Percentiles rank a stretch among this genome's conserved stretches.
These are phyloP conservation scores for Spea bombifrons DNA, from an alignment of 2,113 vertebrate species.

Conservation along the genomic window DNA sequence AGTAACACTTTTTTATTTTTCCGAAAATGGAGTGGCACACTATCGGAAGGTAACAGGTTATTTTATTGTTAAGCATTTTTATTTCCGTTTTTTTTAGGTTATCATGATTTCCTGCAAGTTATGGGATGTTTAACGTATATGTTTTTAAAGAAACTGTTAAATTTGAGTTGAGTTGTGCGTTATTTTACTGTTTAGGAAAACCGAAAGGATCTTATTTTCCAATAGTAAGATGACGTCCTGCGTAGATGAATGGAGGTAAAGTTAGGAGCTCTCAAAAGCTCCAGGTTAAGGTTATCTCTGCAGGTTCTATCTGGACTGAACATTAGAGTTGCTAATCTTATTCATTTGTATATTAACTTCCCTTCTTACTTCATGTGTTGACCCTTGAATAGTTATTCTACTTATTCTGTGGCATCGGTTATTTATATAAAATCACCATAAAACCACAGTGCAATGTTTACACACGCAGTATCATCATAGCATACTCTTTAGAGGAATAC, in stretches of 20 bases:
- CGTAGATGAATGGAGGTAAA: conserved; percentile 48
- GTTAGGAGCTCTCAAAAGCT: fast-evolving
- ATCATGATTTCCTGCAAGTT: too few species aligned
- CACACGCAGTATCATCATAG: too few species aligned
- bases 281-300: conserved; percentile 6
- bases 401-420: background rate
- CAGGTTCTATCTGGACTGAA: background rate
- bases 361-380: background rate
- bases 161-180: conserved; percentile 23
- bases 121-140: background rate
- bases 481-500: too few species aligned
- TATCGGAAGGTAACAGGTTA: too few species aligned
- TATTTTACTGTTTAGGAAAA: conserved; percentile 41
- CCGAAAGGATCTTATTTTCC: conserved; percentile 32
- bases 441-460: too few species aligned
- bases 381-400: background rate
- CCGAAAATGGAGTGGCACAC: too few species aligned
- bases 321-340: background rate
- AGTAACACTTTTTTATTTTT: too few species aligned
- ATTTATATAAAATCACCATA: background rate
- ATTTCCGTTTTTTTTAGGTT: too few species aligned
- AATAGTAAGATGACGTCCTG: conserved; percentile 18
- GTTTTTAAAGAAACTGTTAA: conserved; percentile 12
- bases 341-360: background rate
- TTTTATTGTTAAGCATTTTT: too few species aligned